These are phyloP conservation scores for Pristionchus pacificus DNA, from an alignment of 1,140 invertebrate species.

Conservation along the genomic window DNA sequence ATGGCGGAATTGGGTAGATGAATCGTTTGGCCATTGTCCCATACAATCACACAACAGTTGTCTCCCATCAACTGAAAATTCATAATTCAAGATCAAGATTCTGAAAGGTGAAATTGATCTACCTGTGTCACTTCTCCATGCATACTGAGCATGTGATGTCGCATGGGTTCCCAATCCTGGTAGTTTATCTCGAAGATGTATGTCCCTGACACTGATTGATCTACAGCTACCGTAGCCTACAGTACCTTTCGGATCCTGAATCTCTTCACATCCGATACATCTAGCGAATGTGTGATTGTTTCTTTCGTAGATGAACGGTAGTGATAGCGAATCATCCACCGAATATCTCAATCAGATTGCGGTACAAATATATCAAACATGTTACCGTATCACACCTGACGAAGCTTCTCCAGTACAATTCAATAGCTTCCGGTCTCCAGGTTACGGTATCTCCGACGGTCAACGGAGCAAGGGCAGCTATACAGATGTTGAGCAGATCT, in stretches of 20 bases:
- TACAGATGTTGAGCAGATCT: conserved; percentile 19
- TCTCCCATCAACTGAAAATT: conserved; percentile 30
- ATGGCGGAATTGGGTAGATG: conserved; percentile 36
- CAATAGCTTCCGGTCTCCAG: conserved; percentile 30
- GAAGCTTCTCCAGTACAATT: conserved; percentile 31
- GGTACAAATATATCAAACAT: too few relatives aligned
- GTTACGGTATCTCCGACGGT: conserved; percentile 23
- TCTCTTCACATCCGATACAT: conserved; percentile 39
- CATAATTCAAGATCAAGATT: conserved; percentile 8
- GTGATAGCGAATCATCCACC: conserved; percentile 34
- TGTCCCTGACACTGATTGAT: conserved; percentile 19
- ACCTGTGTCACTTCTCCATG: conserved; percentile 38
- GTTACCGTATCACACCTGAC: too few relatives aligned
- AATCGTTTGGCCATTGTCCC: conserved; percentile 37
- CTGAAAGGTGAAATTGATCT: too few relatives aligned
- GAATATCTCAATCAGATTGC: conserved; percentile 28
- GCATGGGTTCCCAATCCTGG: conserved; percentile 32
- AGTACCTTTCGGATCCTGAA: conserved; percentile 31
- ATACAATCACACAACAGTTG: conserved; percentile 31
- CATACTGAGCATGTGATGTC: conserved; percentile 36
- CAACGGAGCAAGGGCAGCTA: neutral
- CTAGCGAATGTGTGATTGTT: conserved; percentile 38
- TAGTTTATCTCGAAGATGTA: conserved; percentile 37
- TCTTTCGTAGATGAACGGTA: conserved; percentile 37
- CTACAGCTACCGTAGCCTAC: too few relatives aligned